These are phyloP conservation scores for Hirtodrosophila alboralis DNA, from an alignment of 2,888 invertebrate species.

Conservation along the genomic window DNA sequence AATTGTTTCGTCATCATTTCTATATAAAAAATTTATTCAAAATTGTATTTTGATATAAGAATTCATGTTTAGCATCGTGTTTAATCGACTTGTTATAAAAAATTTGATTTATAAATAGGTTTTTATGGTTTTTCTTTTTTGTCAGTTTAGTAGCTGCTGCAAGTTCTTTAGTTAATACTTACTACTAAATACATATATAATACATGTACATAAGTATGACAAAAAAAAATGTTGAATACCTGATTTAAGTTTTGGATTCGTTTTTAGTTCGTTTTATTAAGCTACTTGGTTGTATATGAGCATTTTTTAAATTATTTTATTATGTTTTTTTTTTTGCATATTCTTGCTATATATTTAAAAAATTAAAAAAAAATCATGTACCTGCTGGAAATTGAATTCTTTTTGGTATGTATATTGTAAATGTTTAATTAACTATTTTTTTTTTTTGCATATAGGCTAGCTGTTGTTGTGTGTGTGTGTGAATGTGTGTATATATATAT, in stretches of 20 bases:
- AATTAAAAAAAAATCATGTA: slow-evolving; percentile 50
- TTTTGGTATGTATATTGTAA: slow-evolving; percentile 71
- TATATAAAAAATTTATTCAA: slow-evolving; percentile 71
- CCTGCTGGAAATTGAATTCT: slow-evolving; percentile 61
- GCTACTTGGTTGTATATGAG: slow-evolving; percentile 71
- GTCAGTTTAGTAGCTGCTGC: slow-evolving; percentile 23
- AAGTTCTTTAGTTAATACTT: slow-evolving; percentile 44
- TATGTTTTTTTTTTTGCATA: slow-evolving; percentile 52
- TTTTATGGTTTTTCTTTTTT: slow-evolving; percentile 8
- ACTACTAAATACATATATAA: slow-evolving; percentile 44
- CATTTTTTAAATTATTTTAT: slow-evolving; percentile 38
- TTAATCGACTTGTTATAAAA: slow-evolving; percentile 59
- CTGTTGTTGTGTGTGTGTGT: slow-evolving; percentile 30
- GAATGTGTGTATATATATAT: slow-evolving; percentile 12
- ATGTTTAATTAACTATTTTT: slow-evolving; percentile 62
- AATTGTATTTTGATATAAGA: slow-evolving; percentile 80
- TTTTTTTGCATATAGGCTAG: slow-evolving; percentile 46
- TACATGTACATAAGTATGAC: slow-evolving; percentile 45
- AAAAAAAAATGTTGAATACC: slow-evolving; percentile 75
- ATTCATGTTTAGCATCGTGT: slow-evolving; percentile 61
- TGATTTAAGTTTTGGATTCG: slow-evolving; percentile 78
- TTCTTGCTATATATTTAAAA: slow-evolving; percentile 24
- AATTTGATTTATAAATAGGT: slow-evolving; percentile 56
- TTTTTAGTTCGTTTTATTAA: slow-evolving; percentile 64
- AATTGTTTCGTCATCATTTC: slow-evolving; percentile 36